These are phyloP conservation scores for Agonopterix subpropinquella DNA, from an alignment of 2,888 invertebrate species.

Conservation along the genomic window DNA sequence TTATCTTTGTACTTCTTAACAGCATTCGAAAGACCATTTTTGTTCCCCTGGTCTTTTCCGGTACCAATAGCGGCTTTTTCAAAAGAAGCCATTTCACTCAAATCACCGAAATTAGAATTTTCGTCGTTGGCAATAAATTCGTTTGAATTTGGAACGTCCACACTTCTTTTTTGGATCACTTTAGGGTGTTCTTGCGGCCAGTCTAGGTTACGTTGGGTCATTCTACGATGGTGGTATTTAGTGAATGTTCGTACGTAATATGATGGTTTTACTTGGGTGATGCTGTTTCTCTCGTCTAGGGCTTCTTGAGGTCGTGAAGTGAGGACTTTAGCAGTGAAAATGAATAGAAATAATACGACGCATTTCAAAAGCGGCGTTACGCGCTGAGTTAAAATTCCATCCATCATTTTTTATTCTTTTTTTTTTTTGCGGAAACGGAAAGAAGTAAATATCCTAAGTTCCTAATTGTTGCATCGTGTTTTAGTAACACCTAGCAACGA, in stretches of 20 bases:
- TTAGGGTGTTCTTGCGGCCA: constrained; percentile 33
- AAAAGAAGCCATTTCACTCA: constrained; percentile 25
- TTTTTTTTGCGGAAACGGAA: neutral
- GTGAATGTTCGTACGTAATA: constrained; percentile 68
- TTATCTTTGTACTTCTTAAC: constrained; percentile 43
- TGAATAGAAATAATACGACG: constrained; percentile 60
- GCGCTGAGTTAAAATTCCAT: constrained; percentile 51
- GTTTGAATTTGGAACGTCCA: constrained; percentile 37
- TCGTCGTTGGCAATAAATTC: constrained; percentile 27
- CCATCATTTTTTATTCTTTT: constrained; percentile 29
- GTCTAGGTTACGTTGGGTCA: constrained; percentile 53
- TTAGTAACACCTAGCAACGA: constrained; percentile 37
- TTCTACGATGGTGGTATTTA: constrained; percentile 64
- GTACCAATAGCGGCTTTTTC: constrained; percentile 33
- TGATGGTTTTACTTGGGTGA: constrained; percentile 52
- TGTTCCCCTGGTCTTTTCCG: constrained; percentile 31
- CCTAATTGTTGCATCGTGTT: constrained; percentile 24
- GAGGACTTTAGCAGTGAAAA: constrained; percentile 65
- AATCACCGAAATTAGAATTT: constrained; percentile 3
- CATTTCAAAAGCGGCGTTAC: constrained; percentile 64
- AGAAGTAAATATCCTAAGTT: neutral
- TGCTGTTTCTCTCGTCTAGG: constrained; percentile 47
- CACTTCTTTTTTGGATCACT: constrained; percentile 45
- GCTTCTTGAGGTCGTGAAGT: constrained; percentile 61
- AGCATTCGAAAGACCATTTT: constrained; percentile 33